Percentiles rank a stretch among this genome's conserved stretches.
Conservation (phyloP, 2,888 invertebrate genomes). For the Oligia fasciuncula region DNA sequence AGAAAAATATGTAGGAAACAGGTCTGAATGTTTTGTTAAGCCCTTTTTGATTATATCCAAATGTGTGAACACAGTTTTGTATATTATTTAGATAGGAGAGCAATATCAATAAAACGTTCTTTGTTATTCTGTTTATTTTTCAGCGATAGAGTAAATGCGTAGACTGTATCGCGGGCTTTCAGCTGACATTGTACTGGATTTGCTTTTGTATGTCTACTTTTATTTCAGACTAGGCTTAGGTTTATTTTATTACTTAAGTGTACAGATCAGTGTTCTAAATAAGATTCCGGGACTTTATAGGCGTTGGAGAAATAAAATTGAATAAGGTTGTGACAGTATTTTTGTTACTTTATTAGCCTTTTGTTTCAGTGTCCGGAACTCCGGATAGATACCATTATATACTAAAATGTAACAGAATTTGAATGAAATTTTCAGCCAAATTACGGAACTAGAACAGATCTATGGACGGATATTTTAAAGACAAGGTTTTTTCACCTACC, state of each 20-base stretch:
- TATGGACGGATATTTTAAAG: too few relatives aligned
- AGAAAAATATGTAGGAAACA: constrained; percentile 37
- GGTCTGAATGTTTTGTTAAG: constrained; percentile 35
- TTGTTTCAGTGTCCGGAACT: background rate
- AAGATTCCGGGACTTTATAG: constrained; percentile 23
- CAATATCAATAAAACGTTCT: constrained; percentile 21
- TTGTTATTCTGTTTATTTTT: constrained; percentile 25
- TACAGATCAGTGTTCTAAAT: constrained; percentile 41
- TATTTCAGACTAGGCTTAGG: constrained; percentile 30
- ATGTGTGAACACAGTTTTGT: constrained; percentile 24
- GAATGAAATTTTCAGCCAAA: background rate
- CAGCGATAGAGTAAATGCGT: constrained; percentile 1
- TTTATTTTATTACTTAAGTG: constrained; percentile 47
- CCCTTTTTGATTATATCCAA: constrained; percentile 36
- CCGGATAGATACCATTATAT: background rate
- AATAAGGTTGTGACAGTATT: constrained; percentile 1
- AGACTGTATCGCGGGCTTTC: constrained; percentile 12
- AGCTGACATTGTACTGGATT: constrained; percentile 39
- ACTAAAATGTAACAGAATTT: background rate
- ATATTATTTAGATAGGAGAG: constrained; percentile 17
- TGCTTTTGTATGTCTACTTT: constrained; percentile 38
- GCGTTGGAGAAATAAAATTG: constrained; percentile 3
- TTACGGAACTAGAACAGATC: background rate
- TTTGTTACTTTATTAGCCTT: background rate
- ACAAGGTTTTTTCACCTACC: too few relatives aligned